These are phyloP conservation scores for Oryzias woworae DNA, from an alignment of 2,113 vertebrate genomes.

Conservation along the genomic window DNA sequence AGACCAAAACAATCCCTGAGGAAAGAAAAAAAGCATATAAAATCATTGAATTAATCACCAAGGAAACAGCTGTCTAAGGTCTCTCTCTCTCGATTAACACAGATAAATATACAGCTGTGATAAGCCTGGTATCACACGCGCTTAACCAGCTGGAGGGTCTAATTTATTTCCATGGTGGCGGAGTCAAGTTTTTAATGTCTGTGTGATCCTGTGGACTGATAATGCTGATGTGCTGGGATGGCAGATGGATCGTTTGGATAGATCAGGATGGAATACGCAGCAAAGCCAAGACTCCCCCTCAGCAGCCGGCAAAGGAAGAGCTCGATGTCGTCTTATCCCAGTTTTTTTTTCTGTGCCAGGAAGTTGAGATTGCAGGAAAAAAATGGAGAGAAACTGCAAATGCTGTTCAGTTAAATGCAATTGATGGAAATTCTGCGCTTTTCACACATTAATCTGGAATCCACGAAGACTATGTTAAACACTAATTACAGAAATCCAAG, in stretches of 20 bases:
- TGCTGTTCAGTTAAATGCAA: background rate
- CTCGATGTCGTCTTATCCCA: slow-evolving; percentile 4
- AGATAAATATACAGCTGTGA: slow-evolving; percentile 48
- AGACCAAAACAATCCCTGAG: background rate
- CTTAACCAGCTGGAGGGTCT: slow-evolving; percentile 52
- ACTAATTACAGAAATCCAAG: too few relatives aligned
- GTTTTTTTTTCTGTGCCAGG: background rate
- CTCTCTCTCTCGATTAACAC: slow-evolving; percentile 30
- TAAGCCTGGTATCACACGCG: slow-evolving; percentile 53
- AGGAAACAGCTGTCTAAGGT: slow-evolving; percentile 47
- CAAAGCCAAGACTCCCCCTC: slow-evolving; percentile 8
- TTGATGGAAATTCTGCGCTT: background rate
- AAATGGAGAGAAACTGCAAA: background rate
- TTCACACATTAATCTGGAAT: background rate
- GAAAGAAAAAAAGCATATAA: background rate
- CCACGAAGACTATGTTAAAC: too few relatives aligned
- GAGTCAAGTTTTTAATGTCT: slow-evolving; percentile 48
- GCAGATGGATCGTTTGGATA: slow-evolving; percentile 36
- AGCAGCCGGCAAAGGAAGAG: background rate
- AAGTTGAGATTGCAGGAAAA: background rate
- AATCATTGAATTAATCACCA: slow-evolving; percentile 56
- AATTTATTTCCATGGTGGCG: slow-evolving; percentile 49
- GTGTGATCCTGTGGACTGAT: slow-evolving; percentile 40
- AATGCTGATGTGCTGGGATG: slow-evolving; percentile 25
- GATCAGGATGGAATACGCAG: slow-evolving; percentile 9